These are phyloP conservation scores for Bungarus multicinctus DNA, from an alignment of 2,113 vertebrate genomes.

Conservation along the genomic window DNA sequence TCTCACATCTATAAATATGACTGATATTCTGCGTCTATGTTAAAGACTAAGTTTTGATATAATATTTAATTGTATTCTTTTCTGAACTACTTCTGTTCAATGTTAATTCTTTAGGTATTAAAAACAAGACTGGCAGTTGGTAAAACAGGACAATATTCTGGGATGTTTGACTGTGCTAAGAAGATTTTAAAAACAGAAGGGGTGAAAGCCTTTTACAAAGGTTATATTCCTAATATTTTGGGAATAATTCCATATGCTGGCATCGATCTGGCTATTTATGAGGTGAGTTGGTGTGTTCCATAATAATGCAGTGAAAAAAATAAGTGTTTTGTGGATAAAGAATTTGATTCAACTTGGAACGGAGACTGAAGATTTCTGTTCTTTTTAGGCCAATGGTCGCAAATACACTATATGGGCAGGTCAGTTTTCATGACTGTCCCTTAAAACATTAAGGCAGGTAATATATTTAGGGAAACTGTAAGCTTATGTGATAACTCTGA, in stretches of 20 bases:
- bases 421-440: neutral
- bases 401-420: neutral
- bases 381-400: neutral
- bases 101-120: slow-evolving; percentile 74
- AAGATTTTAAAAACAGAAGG: slow-evolving; percentile 88
- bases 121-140: slow-evolving; percentile 91
- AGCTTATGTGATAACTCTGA: neutral
- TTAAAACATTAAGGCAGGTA: neutral
- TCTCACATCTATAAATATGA: neutral
- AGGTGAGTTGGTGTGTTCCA: slow-evolving; percentile 71
- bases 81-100: neutral
- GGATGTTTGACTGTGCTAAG: slow-evolving; percentile 89
- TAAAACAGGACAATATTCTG: slow-evolving; percentile 91
- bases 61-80: neutral
- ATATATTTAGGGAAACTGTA: neutral
- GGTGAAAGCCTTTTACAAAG: slow-evolving; percentile 88
- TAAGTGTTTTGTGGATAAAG: neutral
- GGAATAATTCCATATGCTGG: slow-evolving; percentile 95
- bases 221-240: slow-evolving; percentile 88
- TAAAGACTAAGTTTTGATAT: neutral
- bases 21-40: neutral
- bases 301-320: neutral
- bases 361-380: neutral
- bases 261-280: slow-evolving; percentile 93
- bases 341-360: neutral